Evolutionary conservation across 1,140 invertebrate genomes (phyloP), one percentile per base, ranked within the genome.

Genomic region (Luehdorfia chinensis): DNA sequence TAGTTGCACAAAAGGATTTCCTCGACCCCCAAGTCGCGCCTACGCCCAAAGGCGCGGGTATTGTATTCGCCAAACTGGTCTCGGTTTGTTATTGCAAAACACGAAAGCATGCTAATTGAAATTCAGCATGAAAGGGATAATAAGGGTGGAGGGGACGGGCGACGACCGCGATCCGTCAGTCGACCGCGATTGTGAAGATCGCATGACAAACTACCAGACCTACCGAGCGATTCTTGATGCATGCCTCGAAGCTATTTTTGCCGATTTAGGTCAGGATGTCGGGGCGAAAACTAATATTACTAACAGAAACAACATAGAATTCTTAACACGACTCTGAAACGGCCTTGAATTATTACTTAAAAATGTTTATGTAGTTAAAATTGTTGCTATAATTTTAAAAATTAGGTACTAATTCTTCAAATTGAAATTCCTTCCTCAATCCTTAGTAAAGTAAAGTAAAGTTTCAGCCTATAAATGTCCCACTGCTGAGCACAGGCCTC

Each of bases 41-140:
- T 30, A 28, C 23, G 39, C 39, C 39, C 14, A 28, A 12, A 18
- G 27, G 39, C 13, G 14, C 27, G 5, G 18, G 39, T 16, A 28
- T 43, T 43, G 39, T 43, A 43, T 30, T 28, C 25, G 27, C 39
- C 33, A 33, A 66, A 59, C 45, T 52, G 64, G 55, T 36, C 37
- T 56, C 48, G 59, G 56, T 68, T 66, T 72, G 74, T 75, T 81
- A 75, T 77, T 75, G 73, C 75, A 67, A 77, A 81, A 78, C 72
- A 79, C 59, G 70, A 73, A 78, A 71, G 75, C 80, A 68, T 73
- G 71, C 78, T 83, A 78, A 80, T 87, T 87, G 67, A 86, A 83
- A 87, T 87, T 80, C 84, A 86, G 62, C 75, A 86, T 68, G 69
- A 66, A 78, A 84, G 77, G 84, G 83, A 87, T 87, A 87, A 87